Conservation (phyloP, 2,888 invertebrate species). For the Drosophila kanekoi region DNA sequence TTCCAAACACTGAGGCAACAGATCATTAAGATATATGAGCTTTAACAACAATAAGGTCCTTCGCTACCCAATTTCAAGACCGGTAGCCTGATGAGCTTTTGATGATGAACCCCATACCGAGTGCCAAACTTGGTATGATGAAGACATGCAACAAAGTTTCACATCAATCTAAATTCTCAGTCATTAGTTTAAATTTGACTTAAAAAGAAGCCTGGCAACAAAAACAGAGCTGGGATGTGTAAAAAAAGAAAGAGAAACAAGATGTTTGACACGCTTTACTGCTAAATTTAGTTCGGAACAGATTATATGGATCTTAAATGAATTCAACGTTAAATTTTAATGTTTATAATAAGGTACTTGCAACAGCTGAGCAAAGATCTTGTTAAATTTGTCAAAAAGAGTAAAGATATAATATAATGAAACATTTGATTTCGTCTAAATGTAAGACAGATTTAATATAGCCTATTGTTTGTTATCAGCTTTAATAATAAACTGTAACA, state of each 20-base stretch:
- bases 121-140: constrained; percentile 5
- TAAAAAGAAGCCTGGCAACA: neutral
- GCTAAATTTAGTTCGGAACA: neutral
- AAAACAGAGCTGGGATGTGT: neutral
- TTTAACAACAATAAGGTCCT: constrained; percentile 9
- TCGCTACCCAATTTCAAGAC: constrained; percentile 28
- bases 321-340: too few relatives aligned
- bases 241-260: neutral
- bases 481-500: too few relatives aligned
- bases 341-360: too few relatives aligned
- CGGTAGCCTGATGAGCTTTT: constrained; percentile 65
- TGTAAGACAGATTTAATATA: neutral
- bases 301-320: too few relatives aligned
- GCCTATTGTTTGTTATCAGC: neutral
- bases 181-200: constrained; percentile 20
- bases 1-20: neutral
- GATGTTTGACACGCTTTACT: neutral
- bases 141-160: constrained; percentile 28
- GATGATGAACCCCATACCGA: constrained; percentile 28
- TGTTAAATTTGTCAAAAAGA: neutral
- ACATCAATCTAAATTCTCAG: constrained; percentile 29
- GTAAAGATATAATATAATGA: neutral
- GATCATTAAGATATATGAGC: constrained; percentile 42
- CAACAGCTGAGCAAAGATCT: too few relatives aligned
- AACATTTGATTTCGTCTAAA: too few relatives aligned